These are phyloP conservation scores for Lateolabrax maculatus DNA, from an alignment of 2,797 vertebrate species.

Conservation along the genomic window DNA sequence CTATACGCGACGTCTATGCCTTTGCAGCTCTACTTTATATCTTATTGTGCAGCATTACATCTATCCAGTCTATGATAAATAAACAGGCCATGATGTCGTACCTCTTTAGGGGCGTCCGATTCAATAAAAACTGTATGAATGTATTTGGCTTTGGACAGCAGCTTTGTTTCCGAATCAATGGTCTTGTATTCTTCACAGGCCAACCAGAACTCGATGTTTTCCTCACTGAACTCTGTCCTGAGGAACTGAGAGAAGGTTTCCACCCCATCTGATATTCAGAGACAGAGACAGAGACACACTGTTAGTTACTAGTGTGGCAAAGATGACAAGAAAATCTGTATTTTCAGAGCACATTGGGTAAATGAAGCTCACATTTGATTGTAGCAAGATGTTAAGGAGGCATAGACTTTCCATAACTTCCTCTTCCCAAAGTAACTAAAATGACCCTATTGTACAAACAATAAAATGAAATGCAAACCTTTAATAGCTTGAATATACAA, in stretches of 20 bases:
- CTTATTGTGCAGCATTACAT: slow-evolving; percentile 13
- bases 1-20: neutral
- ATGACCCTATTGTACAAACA: slow-evolving; percentile 5
- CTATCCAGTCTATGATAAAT: slow-evolving; percentile 30
- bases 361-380: neutral
- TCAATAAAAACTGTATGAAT: slow-evolving; percentile 93
- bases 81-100: slow-evolving; percentile 73
- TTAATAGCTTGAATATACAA: slow-evolving; percentile 1
- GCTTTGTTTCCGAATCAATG: slow-evolving; percentile 86
- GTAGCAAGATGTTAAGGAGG: neutral
- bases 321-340: neutral
- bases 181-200: slow-evolving; percentile 96
- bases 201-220: slow-evolving; percentile 98
- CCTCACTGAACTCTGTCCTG: slow-evolving; percentile 96
- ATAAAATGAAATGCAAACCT: neutral
- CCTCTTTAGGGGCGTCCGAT: slow-evolving; percentile 94
- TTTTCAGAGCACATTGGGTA: slow-evolving; percentile 4
- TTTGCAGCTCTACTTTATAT: slow-evolving; percentile 16
- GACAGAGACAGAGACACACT: slow-evolving; percentile 35
- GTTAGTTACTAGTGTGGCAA: neutral
- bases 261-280: slow-evolving; percentile 85
- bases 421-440: neutral
- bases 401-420: slow-evolving; percentile 7
- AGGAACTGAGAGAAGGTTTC: slow-evolving; percentile 92
- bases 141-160: slow-evolving; percentile 89